Evolutionary conservation across 2,113 vertebrate genomes (phyloP).

Genomic region (Lophochroa leadbeateri): DNA sequence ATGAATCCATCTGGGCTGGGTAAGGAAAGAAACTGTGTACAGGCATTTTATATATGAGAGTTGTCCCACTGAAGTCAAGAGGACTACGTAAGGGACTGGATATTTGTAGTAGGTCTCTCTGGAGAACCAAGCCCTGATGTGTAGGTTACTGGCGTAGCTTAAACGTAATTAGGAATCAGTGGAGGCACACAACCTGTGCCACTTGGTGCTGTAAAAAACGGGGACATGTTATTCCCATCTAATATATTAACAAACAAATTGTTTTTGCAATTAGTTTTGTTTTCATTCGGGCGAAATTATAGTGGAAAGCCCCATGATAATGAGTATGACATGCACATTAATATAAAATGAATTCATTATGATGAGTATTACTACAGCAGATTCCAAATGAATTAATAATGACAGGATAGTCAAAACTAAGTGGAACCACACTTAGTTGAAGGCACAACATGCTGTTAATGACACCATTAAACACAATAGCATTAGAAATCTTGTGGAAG

Average conservation of each 20-base stretch:
- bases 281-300: constrained; percentile 3
- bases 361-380: background rate
- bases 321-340: constrained; percentile 34
- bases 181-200: background rate
- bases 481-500: background rate
- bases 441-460: background rate
- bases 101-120: background rate
- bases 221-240: background rate
- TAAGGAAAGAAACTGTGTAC: background rate
- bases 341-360: constrained; percentile 42
- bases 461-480: background rate
- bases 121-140: background rate
- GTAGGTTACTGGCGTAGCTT: background rate
- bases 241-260: constrained; percentile 1
- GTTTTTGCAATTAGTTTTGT: background rate
- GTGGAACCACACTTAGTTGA: background rate
- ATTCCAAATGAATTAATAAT: constrained; percentile 60
- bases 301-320: background rate
- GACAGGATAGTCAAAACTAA: constrained; percentile 50
- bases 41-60: background rate
- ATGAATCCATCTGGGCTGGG: background rate
- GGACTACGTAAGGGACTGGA: background rate
- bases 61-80: background rate
- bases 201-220: background rate
- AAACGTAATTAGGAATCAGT: background rate